A percentile compares a stretch with the other conserved stretches of the same genome.
Evolutionary conservation across 2,888 invertebrate species (phyloP).

Genomic region (Agrochola circellaris): DNA sequence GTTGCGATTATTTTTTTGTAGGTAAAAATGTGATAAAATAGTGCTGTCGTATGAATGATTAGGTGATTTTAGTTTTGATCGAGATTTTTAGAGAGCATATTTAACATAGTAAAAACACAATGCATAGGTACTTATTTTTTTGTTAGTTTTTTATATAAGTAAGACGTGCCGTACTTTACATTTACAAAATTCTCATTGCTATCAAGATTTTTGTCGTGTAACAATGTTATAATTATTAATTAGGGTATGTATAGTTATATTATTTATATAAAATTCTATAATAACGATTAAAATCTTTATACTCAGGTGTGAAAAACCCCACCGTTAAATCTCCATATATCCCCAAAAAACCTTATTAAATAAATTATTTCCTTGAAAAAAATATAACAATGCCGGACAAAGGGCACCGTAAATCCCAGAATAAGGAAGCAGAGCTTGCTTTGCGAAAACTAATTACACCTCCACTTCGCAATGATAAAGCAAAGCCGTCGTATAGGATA

Average conservation of each 20-base stretch:
- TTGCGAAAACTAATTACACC: slow-evolving; percentile 90
- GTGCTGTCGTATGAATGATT: background rate
- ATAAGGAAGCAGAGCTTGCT: slow-evolving; percentile 80
- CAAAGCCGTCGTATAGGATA: slow-evolving; percentile 90
- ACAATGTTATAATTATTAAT: background rate
- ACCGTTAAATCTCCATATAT: background rate
- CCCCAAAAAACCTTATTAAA: background rate
- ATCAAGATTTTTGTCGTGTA: background rate
- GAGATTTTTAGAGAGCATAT: background rate
- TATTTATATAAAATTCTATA: background rate
- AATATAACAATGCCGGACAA: slow-evolving; percentile 39
- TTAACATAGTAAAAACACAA: too few relatives aligned
- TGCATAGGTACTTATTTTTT: background rate
- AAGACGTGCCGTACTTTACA: too few relatives aligned
- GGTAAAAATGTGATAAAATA: background rate
- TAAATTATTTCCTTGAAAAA: slow-evolving; percentile 21
- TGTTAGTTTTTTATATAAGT: background rate
- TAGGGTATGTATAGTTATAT: too few relatives aligned
- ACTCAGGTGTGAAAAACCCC: background rate
- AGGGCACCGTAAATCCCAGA: slow-evolving; percentile 69
- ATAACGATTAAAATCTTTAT: background rate
- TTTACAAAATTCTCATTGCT: background rate
- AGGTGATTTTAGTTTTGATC: background rate
- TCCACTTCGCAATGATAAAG: slow-evolving; percentile 89
- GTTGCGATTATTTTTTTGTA: slow-evolving; percentile 12